Base-by-base conservation (phyloP, 2,888 invertebrate species). In the Drosophila peninsularis region DNA sequence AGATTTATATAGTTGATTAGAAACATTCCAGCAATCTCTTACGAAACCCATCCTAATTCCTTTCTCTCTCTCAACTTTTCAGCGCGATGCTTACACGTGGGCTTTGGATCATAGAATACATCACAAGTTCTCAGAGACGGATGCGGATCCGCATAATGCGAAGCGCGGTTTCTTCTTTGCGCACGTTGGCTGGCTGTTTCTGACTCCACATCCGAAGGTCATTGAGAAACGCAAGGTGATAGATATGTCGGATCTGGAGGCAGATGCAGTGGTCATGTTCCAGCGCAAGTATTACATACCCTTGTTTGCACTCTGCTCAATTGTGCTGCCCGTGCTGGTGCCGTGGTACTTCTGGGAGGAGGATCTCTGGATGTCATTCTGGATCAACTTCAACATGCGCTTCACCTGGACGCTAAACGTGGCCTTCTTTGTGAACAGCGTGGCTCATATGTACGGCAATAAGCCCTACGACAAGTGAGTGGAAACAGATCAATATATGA, bases 381-480 rank as follows among this genome's bases (percentile, higher is more conserved):
- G 96, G 93, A 94, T 98, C 10, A 96, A 96, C 88, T 97, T 96
- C 90, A 95, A 97, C 71, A 94, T 95, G 78, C 94, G 98, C 53
- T 98, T 98, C 93, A 95, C 95, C 58, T 93, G 95, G 74, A 96
- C 96, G 0, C 94, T 99, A 10, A 97, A 99, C 92, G 96, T 97
- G 78, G 98, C 98, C 1, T 99, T 96, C 94, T 95, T 96, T 85
- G 98, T 98, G n/a, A 98, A 98, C 92, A 98, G 97, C 91, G 96
- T 97, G 13, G 98, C 98, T 0, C 98, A 98, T 91, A 95, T 97
- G 94, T 98, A 96, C 95, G 98, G 98, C n/a, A 95, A 95, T 82
- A 95, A 95, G 90, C 98, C 98, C 0, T 98, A 98, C 90, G 98
- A 98, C 92, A 95, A 94, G 96, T 96, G 90, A 92, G 93, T 92